phyloP scores from a whole-genome alignment of 2,888 invertebrate species.

The Alsophila aescularia region DNA sequence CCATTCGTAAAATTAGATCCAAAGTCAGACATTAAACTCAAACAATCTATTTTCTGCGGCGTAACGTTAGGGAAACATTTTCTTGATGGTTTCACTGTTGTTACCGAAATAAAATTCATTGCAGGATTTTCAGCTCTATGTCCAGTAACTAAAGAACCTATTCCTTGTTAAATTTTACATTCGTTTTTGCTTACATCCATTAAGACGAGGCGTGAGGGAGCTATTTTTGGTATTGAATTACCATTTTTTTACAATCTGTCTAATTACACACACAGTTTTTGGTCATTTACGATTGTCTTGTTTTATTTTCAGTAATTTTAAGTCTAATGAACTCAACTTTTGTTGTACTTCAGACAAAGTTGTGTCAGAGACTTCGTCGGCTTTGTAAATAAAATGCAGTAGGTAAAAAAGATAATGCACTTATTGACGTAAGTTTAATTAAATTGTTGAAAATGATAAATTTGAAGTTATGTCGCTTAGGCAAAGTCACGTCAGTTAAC shows the following conservation, averaged over 20 bases:
- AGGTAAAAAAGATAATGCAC: not conserved
- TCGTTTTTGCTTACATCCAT: slow-evolving; percentile 51
- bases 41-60: slow-evolving; percentile 4
- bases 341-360: not conserved
- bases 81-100: slow-evolving; percentile 10
- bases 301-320: slow-evolving; percentile 1
- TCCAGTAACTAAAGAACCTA: not conserved
- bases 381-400: not conserved
- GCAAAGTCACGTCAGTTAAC: too few relatives aligned
- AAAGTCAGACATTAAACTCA: not conserved
- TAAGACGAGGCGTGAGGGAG: slow-evolving; percentile 50
- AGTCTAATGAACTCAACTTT: slow-evolving; percentile 1
- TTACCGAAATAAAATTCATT: slow-evolving; percentile 6
- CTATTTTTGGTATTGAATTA: slow-evolving; percentile 54
- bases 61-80: slow-evolving; percentile 9
- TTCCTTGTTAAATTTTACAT: not conserved
- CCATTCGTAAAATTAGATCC: too few relatives aligned
- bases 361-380: not conserved
- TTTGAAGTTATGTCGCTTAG: too few relatives aligned
- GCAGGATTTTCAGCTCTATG: slow-evolving; percentile 9
- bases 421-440: too few relatives aligned
- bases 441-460: too few relatives aligned
- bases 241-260: slow-evolving; percentile 46
- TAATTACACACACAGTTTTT: slow-evolving; percentile 44
- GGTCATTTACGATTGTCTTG: slow-evolving; percentile 1